Percentiles rank a stretch among this genome's conserved stretches.
Conservation (phyloP, 2,113 vertebrate species). For the Notechis scutatus region DNA sequence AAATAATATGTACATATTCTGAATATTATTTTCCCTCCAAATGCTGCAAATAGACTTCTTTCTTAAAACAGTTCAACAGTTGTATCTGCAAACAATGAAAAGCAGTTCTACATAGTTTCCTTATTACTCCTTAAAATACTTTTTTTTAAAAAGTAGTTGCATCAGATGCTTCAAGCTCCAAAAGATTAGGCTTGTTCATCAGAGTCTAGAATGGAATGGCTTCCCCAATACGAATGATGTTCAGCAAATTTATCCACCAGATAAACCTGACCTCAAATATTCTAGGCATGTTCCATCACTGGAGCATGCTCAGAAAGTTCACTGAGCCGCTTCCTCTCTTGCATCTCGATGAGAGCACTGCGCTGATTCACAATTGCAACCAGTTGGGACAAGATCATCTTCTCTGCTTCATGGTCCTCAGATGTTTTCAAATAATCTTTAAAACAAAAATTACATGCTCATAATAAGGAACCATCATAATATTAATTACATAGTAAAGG, state of each 20-base stretch:
- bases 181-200: background rate
- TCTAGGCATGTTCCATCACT: slow-evolving; percentile 14
- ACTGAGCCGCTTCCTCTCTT: slow-evolving; percentile 84
- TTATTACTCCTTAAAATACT: background rate
- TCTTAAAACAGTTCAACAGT: background rate
- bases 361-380: slow-evolving; percentile 87
- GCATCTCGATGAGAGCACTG: slow-evolving; percentile 80
- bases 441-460: slow-evolving; percentile 4
- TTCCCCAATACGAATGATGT: background rate
- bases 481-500: background rate
- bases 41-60: background rate
- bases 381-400: slow-evolving; percentile 74
- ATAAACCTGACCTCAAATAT: rapidly evolving
- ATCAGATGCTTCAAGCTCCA: background rate
- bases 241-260: background rate
- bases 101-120: background rate
- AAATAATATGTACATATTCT: background rate
- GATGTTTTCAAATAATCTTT: slow-evolving; percentile 76
- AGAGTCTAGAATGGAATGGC: background rate
- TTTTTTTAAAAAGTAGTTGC: background rate
- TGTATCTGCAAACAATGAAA: background rate
- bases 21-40: background rate
- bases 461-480: background rate
- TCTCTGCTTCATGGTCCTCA: slow-evolving; percentile 71
- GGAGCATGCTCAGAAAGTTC: slow-evolving; percentile 63